phyloP scores from a whole-genome alignment of 2,113 vertebrate species.

The Gobio gobio region DNA sequence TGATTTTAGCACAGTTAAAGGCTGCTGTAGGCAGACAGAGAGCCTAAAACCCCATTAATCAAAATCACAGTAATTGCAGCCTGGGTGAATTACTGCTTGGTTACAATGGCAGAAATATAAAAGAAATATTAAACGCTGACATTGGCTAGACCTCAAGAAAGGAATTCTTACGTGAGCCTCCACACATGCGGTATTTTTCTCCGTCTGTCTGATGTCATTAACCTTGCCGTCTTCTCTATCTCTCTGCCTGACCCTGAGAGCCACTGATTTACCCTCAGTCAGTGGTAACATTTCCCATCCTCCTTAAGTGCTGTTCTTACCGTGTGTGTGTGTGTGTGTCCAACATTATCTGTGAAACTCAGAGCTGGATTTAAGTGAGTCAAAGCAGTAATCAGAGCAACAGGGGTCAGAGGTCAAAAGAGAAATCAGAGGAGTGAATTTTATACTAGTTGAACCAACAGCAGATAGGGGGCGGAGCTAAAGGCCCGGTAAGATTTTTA shows the following conservation, averaged over 20 bases:
- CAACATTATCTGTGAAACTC: background rate
- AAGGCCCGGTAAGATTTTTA: no score
- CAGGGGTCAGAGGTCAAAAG: background rate
- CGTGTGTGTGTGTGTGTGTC: background rate
- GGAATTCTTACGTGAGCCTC: background rate
- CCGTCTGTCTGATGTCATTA: constrained; percentile 13
- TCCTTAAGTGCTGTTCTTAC: constrained; percentile 23
- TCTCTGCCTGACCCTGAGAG: constrained; percentile 5
- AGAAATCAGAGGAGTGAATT: background rate
- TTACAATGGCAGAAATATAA: background rate
- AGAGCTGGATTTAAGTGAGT: background rate
- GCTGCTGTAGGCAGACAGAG: background rate
- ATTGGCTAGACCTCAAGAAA: background rate
- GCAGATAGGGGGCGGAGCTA: background rate
- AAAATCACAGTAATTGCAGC: background rate
- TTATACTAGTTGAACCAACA: background rate
- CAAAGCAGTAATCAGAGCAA: background rate
- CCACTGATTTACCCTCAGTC: background rate
- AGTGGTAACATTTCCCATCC: background rate
- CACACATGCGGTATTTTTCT: background rate
- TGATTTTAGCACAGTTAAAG: background rate
- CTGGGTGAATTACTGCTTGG: background rate
- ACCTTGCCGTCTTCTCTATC: background rate
- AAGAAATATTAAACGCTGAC: background rate
- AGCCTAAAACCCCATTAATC: background rate